Evolutionary conservation across 1,140 invertebrate species (phyloP).

Genomic region (Paracyclopina nana): DNA sequence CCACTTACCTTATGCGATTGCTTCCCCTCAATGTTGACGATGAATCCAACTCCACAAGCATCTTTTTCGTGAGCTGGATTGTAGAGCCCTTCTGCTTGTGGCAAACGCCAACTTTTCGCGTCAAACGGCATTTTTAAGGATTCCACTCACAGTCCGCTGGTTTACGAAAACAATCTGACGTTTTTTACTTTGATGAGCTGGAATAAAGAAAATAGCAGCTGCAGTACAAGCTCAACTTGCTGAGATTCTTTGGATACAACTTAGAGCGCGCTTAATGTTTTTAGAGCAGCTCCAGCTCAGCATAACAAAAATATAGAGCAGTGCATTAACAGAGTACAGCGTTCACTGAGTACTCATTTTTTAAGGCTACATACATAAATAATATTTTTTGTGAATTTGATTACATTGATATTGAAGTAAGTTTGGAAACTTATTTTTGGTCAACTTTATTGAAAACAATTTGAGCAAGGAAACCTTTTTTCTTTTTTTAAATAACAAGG

Average conservation of each 20-base stretch:
- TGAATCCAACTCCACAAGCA: constrained; percentile 95
- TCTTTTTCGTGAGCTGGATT: constrained; percentile 81
- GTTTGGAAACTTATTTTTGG: too few species aligned
- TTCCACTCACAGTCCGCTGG: background rate
- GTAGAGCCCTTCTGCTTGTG: constrained; percentile 59
- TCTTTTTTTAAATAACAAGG: background rate
- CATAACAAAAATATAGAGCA: background rate
- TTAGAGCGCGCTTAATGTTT: background rate
- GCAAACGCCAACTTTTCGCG: constrained; percentile 26
- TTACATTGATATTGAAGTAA: constrained; percentile 2
- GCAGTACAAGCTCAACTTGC: too few species aligned
- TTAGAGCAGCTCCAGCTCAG: background rate
- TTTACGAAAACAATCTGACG: too few species aligned
- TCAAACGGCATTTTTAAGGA: constrained; percentile 2
- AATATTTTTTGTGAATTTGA: background rate
- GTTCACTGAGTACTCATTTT: too few species aligned
- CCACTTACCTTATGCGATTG: constrained; percentile 80
- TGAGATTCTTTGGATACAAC: background rate
- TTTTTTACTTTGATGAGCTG: too few species aligned
- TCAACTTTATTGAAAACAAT: background rate
- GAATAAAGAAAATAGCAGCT: constrained; percentile 4
- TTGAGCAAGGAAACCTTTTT: background rate
- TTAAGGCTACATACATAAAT: too few species aligned
- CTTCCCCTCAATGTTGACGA: constrained; percentile 88
- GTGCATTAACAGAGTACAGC: too few species aligned